A percentile compares a stretch with the other conserved stretches of the same genome.
Evolutionary conservation across 2,113 vertebrate genomes (phyloP).

Genomic region (Rhabdornis inornatus): DNA sequence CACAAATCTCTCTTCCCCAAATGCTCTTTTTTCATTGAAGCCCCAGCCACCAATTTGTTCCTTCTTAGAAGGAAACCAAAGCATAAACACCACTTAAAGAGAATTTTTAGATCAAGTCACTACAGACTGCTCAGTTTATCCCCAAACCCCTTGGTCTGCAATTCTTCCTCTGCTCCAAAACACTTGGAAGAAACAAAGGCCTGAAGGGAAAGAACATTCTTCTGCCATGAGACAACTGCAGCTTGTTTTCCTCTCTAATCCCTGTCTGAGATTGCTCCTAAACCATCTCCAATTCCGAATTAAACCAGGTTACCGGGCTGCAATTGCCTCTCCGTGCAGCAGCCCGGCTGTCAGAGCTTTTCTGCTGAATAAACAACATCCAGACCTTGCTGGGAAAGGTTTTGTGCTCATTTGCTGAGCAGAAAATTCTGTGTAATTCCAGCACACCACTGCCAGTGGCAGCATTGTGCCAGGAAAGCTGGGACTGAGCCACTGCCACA

Average conservation of each 20-base stretch:
- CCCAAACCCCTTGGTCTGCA: background rate
- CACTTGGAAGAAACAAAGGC: background rate
- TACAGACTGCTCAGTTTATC: background rate
- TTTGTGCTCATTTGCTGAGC: background rate
- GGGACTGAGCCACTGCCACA: background rate
- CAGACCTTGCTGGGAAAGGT: background rate
- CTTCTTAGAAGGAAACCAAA: background rate
- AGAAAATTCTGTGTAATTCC: conserved; percentile 34
- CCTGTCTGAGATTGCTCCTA: background rate
- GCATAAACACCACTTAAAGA: background rate
- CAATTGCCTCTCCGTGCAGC: background rate
- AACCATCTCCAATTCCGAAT: background rate
- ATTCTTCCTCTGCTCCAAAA: background rate
- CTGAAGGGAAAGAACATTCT: conserved; percentile 32
- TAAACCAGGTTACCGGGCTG: background rate
- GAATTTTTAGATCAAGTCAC: background rate
- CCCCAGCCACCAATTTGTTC: background rate
- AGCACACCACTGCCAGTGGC: conserved; percentile 74
- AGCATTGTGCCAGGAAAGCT: conserved; percentile 78
- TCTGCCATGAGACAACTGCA: background rate
- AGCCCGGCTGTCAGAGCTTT: background rate
- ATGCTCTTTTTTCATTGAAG: background rate
- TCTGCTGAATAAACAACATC: background rate
- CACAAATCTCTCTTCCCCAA: background rate
- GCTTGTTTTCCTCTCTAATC: background rate